Evolutionary conservation across 2,888 invertebrate species (phyloP).

Genomic region (Eristalinus aeneus): DNA sequence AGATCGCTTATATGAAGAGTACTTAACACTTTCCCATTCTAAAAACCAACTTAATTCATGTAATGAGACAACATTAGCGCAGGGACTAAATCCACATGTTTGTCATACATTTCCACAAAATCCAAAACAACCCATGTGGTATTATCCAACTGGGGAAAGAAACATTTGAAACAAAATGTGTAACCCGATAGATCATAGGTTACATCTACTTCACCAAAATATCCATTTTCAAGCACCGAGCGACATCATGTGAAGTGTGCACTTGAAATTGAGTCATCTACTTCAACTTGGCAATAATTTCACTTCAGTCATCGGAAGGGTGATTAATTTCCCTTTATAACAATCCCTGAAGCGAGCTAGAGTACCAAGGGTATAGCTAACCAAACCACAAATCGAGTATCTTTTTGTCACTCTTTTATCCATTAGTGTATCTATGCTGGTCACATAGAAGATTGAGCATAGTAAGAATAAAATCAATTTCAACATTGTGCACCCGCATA

Average conservation of each 20-base stretch:
- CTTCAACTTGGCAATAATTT: conserved; percentile 41
- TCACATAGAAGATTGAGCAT: conserved; percentile 43
- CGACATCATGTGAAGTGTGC: conserved; percentile 63
- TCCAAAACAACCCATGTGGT: conserved; percentile 61
- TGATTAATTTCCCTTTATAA: conserved; percentile 67
- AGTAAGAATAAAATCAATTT: conserved; percentile 56
- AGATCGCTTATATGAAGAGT: conserved; percentile 25
- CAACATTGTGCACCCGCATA: conserved; percentile 64
- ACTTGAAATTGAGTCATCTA: conserved; percentile 64
- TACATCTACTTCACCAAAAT: conserved; percentile 56
- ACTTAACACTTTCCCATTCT: conserved; percentile 54
- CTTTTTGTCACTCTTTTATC: conserved; percentile 9
- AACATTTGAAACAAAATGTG: conserved; percentile 24
- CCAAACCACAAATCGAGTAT: conserved; percentile 29
- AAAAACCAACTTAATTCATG: conserved; percentile 48
- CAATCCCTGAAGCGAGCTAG: neutral
- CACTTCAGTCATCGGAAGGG: conserved; percentile 34
- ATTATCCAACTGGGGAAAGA: neutral
- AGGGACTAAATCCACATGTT: neutral
- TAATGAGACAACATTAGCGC: conserved; percentile 58
- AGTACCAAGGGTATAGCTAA: neutral
- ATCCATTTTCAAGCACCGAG: conserved; percentile 56
- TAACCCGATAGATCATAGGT: conserved; percentile 66
- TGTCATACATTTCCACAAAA: conserved; percentile 17
- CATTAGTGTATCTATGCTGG: neutral